Evolutionary conservation across 2,113 vertebrate genomes (phyloP), one percentile per base, ranked within the genome.

Genomic region (Larimichthys polyactis): DNA sequence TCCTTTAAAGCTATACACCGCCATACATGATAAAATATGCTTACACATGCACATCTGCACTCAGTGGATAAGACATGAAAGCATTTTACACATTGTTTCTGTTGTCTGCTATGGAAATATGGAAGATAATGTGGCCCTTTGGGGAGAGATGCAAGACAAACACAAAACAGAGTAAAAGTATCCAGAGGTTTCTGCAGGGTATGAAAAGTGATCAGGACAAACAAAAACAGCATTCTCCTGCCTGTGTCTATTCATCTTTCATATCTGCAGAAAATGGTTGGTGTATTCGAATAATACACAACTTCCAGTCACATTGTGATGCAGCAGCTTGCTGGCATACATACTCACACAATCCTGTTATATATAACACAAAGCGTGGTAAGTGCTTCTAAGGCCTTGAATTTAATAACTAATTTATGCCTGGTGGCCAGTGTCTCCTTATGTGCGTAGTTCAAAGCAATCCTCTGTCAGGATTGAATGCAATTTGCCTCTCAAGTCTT

Each of bases 101-200:
- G 52, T 90, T 85, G 84, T 90, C 36, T 86, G 65, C 84, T 54
- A 22, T 75, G 19, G 52, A 85, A 92, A 86, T 83, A 84, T 66
- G 69, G 58, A 54, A 81, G 79, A 86, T 93, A 86, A 89, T 90
- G 88, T 79, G 78, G 72, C 59, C 78, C 79, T 85, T 67, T 79
- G 79, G 84, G 86, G 59, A 15, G n/a, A 44, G 70, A 32, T 69
- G 79, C 75, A 69, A 85, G 71, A 82, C 70, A 84, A 79, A 86
- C 32, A 63, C 71, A 83, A 86, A 69, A 51, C 20, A 49, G 62
- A 79, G 59, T 67, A 80, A 49, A 65, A 79, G 59, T 67, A 80
- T 65, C 57, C 17, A n/a, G 51, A 68, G 79, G 27, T 78, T 83
- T 87, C 71, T 85, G 66, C 83, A 54, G 77, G 67, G 48, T 62